Evolutionary conservation across 1,140 invertebrate species (phyloP), one percentile per base, ranked within the genome.

Genomic region (Zaprionus ornatus): DNA sequence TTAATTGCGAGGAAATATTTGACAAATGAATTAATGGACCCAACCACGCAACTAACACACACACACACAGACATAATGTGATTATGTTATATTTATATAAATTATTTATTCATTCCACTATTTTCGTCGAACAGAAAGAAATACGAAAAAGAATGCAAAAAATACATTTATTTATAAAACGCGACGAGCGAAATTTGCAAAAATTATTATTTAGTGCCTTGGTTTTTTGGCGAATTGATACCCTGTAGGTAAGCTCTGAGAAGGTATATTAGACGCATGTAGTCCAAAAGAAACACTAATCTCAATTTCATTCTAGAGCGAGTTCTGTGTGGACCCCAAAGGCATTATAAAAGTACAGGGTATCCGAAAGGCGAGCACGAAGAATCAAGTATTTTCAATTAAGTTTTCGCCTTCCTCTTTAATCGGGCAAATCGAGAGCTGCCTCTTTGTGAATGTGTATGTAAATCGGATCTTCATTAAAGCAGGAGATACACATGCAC

Each of bases 81-180:
- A 73, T 67, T 74, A 74, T 74, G 65, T 42, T 9, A 68, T 59
- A 45, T 74, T 37, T 73, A 65, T 72, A 37, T 42, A 42, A 37
- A 12, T 73, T 67, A 42, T 68, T 61, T 74, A 73, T 74, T 35
- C 42, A 67, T 55, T 54, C 50, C 29, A 40, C 35, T 13, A 64
- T 55, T 74, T 42, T 48, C 54, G 42, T 23, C 45, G 45, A 23
- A 23, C 45, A 23, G 45, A 21, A 50, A 50, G 45, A 50, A 50
- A 50, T 13, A 23, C 45, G 4, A 23, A 13, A 13, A 42, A 45
- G 37, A 25, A 50, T 32, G 54, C 6, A 42, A 29, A 45, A 42
- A 42, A 48, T 29, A 57, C 45, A 59, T 57, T 40, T 59, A 70
- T 61, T 61, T 56, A 70, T 55, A 73, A 67, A 62, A 54, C 48